These are phyloP conservation scores for Trematomus loennbergii DNA, from an alignment of 2,113 vertebrate species.

Conservation along the genomic window DNA sequence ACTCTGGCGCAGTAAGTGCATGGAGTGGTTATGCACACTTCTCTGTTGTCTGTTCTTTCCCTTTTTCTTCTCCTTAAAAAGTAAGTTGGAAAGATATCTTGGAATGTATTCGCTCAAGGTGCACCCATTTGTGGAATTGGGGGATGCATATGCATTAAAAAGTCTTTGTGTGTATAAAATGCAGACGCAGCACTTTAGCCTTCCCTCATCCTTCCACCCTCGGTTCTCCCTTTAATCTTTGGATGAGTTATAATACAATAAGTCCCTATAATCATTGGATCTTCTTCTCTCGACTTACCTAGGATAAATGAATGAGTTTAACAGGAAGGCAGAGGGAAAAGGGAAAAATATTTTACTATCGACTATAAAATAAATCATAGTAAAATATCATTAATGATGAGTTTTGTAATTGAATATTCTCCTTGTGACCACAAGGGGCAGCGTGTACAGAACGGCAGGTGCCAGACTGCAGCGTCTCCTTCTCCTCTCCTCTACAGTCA, in stretches of 20 bases:
- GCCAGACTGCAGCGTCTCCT: conserved; percentile 36
- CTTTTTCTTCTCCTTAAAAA: conserved; percentile 72
- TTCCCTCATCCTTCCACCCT: conserved; percentile 66
- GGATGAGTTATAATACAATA: conserved; percentile 72
- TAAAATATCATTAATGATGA: conserved; percentile 24
- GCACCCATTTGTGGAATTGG: conserved; percentile 76
- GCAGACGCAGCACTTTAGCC: conserved; percentile 76
- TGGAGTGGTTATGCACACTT: conserved; percentile 58
- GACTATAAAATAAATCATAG: conserved; percentile 36
- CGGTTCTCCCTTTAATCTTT: conserved; percentile 75
- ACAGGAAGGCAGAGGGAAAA: conserved; percentile 4
- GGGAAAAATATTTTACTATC: conserved; percentile 36
- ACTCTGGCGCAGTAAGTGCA: conserved; percentile 56
- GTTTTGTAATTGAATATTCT: conserved; percentile 25
- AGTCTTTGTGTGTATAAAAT: conserved; percentile 77
- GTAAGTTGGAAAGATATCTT: conserved; percentile 73
- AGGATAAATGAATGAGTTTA: conserved; percentile 53
- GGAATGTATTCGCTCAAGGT: conserved; percentile 80
- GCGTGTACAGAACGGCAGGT: conserved; percentile 42
- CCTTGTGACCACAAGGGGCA: conserved; percentile 69
- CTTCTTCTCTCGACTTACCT: conserved; percentile 55
- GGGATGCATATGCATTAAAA: conserved; percentile 78
- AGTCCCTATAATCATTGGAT: conserved; percentile 70
- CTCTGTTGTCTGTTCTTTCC: conserved; percentile 64
- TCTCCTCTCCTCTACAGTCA: conserved; percentile 57